Evolutionary conservation across 2,113 vertebrate genomes (phyloP), one percentile per base, ranked within the genome.

Genomic region (Falco punctatus): DNA sequence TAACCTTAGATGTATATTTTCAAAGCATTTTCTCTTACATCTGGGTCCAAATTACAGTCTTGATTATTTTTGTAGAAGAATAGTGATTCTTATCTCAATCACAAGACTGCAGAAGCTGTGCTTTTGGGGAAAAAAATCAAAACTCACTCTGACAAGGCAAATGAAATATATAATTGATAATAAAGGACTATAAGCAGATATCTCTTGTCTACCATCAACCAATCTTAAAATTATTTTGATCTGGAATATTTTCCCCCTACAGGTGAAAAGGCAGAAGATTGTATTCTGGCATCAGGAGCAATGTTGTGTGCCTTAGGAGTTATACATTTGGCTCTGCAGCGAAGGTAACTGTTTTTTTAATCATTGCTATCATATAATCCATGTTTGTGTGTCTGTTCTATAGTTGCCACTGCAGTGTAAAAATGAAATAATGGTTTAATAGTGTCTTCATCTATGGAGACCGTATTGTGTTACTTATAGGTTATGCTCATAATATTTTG

Each of bases 361-460:
- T 61, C 57, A 54, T 15, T 91, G 49, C 44, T 89, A 44, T 55
- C 23, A 24, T 16, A 35, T 59, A 64, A 71, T 92, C 61, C 46
- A 26, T 49, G 30, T 80, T 83, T 86, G 15, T 58, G 21, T 55
- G 54, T 52, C 65, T 88, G 51, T 67, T 66, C 55, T 57, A 4
- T 24, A 54, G 74, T 46, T 88, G 30, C 18, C 38, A 30, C 21
- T 78, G 64, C 52, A 79, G 73, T 26, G n/a, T 59, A 75, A 91
- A 94, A 81, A 59, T 87, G 72, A 84, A 86, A 92, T 67, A 87
- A 81, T 67, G 24, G 30, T 81, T 86, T 84, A 90, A 75, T 81
- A 65, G 38, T 54, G 23, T 81, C 69, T 49, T 88, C 26, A 83
- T 72, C 24, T 74, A 30, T 57, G 24, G 64, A 81, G 79, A 79